A percentile compares a stretch with the other conserved stretches of the same genome.
phyloP scores from a whole-genome alignment of 2,113 vertebrate species.

The Spea multiplicata region DNA sequence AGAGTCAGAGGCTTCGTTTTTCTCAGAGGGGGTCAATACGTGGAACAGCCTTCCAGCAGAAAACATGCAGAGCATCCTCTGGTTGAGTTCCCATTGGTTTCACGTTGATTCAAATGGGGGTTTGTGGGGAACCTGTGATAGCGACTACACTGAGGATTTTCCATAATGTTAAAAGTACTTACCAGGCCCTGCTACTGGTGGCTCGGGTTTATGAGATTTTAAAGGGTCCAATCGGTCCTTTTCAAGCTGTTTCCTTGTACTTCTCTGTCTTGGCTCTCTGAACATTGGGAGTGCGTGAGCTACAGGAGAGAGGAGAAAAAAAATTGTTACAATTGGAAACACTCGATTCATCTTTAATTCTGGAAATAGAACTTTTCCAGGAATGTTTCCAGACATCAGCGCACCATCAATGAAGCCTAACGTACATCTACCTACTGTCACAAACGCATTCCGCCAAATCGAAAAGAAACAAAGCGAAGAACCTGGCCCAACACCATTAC shows the following conservation, averaged over 20 bases:
- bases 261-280: conserved; percentile 92
- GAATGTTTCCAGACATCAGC: background rate
- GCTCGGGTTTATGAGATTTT: conserved; percentile 95
- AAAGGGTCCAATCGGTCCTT: conserved; percentile 91
- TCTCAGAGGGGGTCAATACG: too few relatives aligned
- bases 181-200: conserved; percentile 96
- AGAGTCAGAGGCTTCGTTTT: too few relatives aligned
- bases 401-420: conserved; percentile 3
- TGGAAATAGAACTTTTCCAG: conserved; percentile 16
- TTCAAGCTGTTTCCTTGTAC: conserved; percentile 94
- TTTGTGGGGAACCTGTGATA: too few relatives aligned
- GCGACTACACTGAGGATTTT: too few relatives aligned
- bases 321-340: conserved; percentile 20
- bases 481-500: conserved; percentile 2
- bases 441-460: background rate
- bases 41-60: too few relatives aligned
- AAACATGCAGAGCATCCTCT: too few relatives aligned
- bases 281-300: conserved; percentile 97
- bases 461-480: background rate
- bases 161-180: conserved; percentile 21
- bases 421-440: conserved; percentile 30
- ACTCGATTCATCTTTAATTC: background rate
- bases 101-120: too few relatives aligned
- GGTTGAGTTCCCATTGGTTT: too few relatives aligned
- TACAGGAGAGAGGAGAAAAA: conserved; percentile 52